Evolutionary conservation across 1,140 invertebrate species (phyloP), one percentile per base, ranked within the genome.

Genomic region (Hydropsyche tenuis): DNA sequence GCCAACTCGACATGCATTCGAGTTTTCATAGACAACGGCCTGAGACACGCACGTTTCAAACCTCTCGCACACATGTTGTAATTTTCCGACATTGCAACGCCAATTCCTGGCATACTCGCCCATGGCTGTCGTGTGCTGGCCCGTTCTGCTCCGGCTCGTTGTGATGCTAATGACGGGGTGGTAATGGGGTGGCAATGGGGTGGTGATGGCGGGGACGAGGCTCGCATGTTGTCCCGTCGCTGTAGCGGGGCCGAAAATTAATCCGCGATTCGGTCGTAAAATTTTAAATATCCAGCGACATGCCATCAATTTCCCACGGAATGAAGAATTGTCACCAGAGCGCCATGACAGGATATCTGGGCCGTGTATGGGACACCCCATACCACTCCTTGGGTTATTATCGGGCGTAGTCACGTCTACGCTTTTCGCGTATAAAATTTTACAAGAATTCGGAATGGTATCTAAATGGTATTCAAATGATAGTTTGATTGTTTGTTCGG

Each of bases 311-410:
- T 77, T 74, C 53, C 53, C 65, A 70, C 60, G 48, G 60, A 71
- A 74, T 72, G 74, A 77, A 75, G 75, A 77, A 77, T 77, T 74
- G 76, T 77, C 76, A 77, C 73, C 76, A 72, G 30, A 9, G n/a
- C 14, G 65, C n/a, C 65, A 25, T 68, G 65, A 48, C 65, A 68
- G 65, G 42, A 68, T 68, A 68, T 68, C 65, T 68, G 43, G n/a
- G 37, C 20, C 65, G 65, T 68, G 65, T 68, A 68, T 43, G 20
- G 1, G 4, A 1, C 43, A 20, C 42, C 56, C 23, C 56, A 25
- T 25, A 60, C 56, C n/a, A 23, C 56, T 22, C 20, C 3, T 37
- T 37, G 30, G 30, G 30, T 37, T 37, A 37, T 37, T 37, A 37
- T 37, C 30, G 30, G 30, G 30, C 30, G 30, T 37, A 37, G 30